These are phyloP conservation scores for Anolis apletophallus DNA, from an alignment of 2,797 vertebrate genomes.

Conservation along the genomic window DNA sequence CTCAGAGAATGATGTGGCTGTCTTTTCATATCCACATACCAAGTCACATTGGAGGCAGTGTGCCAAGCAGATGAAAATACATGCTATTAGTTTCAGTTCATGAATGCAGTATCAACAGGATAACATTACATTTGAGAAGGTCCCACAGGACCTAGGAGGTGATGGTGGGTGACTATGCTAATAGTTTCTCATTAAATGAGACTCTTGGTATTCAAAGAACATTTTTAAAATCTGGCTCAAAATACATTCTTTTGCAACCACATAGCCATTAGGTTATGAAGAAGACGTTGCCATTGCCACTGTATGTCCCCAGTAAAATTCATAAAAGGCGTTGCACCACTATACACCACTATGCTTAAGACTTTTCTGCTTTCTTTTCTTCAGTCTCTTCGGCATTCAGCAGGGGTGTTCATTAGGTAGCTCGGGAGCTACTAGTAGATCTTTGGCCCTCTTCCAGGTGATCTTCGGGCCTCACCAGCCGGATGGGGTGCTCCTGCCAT, in stretches of 20 bases:
- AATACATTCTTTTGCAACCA: background rate
- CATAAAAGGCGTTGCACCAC: background rate
- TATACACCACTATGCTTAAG: background rate
- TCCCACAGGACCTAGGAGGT: background rate
- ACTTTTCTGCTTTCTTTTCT: background rate
- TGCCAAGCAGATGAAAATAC: background rate
- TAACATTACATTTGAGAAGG: background rate
- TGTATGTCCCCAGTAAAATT: background rate
- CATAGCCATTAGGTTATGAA: background rate
- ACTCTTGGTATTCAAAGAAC: slow-evolving; percentile 33
- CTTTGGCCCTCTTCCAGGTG: no score
- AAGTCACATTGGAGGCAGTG: background rate
- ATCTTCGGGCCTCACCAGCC: no score
- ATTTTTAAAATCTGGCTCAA: slow-evolving; percentile 18
- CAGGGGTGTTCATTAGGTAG: no score
- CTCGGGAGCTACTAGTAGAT: no score
- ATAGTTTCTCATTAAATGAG: slow-evolving; percentile 42
- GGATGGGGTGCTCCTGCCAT: no score
- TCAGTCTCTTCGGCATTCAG: no score
- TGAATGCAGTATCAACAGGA: background rate
- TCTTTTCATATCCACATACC: background rate
- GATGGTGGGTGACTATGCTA: background rate
- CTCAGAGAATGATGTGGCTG: background rate
- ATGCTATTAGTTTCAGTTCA: background rate
- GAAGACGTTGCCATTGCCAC: background rate